A percentile compares a stretch with the other conserved stretches of the same genome.
phyloP scores from a whole-genome alignment of 1,140 invertebrate species.

The Drosophila ananassae region DNA sequence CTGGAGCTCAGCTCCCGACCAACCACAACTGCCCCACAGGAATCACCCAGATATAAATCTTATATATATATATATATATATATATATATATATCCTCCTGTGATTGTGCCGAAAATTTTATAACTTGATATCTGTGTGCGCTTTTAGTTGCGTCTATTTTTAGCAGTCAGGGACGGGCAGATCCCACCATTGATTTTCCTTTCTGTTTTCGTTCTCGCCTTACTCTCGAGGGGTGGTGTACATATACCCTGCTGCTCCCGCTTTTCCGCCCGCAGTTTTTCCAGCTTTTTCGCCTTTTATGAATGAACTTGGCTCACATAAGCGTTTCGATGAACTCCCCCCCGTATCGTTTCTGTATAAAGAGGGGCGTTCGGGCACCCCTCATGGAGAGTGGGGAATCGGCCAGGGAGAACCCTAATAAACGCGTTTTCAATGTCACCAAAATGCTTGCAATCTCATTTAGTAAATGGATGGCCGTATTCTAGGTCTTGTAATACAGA shows the following conservation, averaged over 20 bases:
- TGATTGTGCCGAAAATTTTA: conserved; percentile 39
- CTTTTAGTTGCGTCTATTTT: conserved; percentile 27
- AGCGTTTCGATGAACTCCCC: conserved; percentile 49
- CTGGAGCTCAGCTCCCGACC: conserved; percentile 42
- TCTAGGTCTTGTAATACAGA: conserved; percentile 64
- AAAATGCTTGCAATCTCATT: conserved; percentile 68
- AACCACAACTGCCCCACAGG: conserved; percentile 9
- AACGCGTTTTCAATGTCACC: conserved; percentile 65
- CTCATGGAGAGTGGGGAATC: not conserved
- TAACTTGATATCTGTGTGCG: conserved; percentile 36
- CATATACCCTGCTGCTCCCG: not conserved
- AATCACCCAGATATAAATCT: not conserved
- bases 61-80: not conserved
- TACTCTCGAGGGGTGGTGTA: not conserved
- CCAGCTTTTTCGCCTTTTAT: conserved; percentile 64
- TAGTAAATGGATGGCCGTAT: conserved; percentile 74
- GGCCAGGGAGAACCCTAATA: conserved; percentile 41
- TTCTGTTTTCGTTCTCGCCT: conserved; percentile 12
- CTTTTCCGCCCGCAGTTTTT: not conserved
- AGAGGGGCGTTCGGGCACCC: conserved; percentile 47
- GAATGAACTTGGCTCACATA: conserved; percentile 72
- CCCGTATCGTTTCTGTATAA: not conserved
- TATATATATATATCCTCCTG: not conserved
- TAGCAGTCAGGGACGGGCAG: conserved; percentile 26
- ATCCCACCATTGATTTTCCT: conserved; percentile 32